A percentile compares a stretch with the other conserved stretches of the same genome.
Conservation (phyloP, 2,797 vertebrate genomes). For the Trematomus bernacchii region DNA sequence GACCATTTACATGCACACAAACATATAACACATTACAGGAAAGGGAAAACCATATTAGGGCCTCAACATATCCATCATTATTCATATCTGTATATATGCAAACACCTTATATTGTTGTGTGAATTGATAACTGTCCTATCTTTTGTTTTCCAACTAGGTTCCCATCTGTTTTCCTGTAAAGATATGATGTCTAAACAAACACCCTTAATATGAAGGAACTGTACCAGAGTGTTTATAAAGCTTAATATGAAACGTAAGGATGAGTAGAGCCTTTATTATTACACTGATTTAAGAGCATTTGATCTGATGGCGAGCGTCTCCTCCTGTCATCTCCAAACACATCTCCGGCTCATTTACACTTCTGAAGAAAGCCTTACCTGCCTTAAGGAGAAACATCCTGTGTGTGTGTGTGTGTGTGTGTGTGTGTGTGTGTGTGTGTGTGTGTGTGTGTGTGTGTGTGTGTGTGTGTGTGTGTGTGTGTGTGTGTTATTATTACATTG, state of each 20-base stretch:
- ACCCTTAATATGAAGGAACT: neutral
- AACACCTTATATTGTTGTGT: no score
- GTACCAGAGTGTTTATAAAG: conserved; percentile 18
- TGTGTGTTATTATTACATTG: no score
- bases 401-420: neutral
- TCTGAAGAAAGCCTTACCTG: conserved; percentile 52
- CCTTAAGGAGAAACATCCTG: conserved; percentile 5
- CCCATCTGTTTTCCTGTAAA: conserved; percentile 5
- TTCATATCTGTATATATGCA: no score
- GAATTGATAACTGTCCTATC: no score
- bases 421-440: no score
- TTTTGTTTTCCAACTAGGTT: no score
- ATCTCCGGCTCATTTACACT: conserved; percentile 64
- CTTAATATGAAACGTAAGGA: neutral
- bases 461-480: no score
- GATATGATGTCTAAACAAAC: conserved; percentile 22
- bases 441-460: no score
- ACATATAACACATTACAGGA: no score
- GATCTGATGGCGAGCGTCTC: conserved; percentile 50
- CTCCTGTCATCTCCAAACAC: conserved; percentile 56
- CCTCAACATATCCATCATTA: no score
- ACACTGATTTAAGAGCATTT: neutral
- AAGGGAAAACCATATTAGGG: no score
- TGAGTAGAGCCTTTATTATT: conserved; percentile 30
- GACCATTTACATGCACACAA: no score